Percentiles rank a stretch among this genome's conserved stretches.
Evolutionary conservation across 2,888 invertebrate species (phyloP).

Genomic region (Cheilosia variabilis): DNA sequence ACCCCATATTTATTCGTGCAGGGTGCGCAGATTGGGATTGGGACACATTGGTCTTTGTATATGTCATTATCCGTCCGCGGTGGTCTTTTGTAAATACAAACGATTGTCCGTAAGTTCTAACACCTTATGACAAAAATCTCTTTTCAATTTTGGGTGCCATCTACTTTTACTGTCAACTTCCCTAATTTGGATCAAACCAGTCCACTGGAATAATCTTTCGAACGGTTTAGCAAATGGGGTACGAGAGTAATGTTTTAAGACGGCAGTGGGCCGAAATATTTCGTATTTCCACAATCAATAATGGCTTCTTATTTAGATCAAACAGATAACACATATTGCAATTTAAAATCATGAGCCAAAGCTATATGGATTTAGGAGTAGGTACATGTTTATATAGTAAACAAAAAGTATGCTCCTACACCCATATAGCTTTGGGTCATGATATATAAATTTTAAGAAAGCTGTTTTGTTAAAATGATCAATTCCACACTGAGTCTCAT

Average conservation of each 20-base stretch:
- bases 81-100: conserved; percentile 63
- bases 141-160: conserved; percentile 48
- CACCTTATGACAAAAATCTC: conserved; percentile 70
- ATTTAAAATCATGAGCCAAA: no score
- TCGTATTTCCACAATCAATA: conserved; percentile 8
- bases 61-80: conserved; percentile 59
- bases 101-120: conserved; percentile 64
- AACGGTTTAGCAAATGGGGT: conserved; percentile 59
- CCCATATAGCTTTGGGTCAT: no score
- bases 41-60: conserved; percentile 69
- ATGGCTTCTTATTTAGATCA: neutral
- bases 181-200: conserved; percentile 66
- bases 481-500: no score
- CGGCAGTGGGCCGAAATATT: neutral
- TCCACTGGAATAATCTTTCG: conserved; percentile 69
- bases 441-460: no score
- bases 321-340: no score
- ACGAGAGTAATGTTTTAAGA: conserved; percentile 1
- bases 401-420: no score
- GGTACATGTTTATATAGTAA: no score
- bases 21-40: conserved; percentile 64
- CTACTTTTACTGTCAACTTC: conserved; percentile 62
- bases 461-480: no score
- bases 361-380: no score
- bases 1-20: conserved; percentile 53